Evolutionary conservation across 1,140 invertebrate species (phyloP).

Genomic region (Drosophila punjabiensis): DNA sequence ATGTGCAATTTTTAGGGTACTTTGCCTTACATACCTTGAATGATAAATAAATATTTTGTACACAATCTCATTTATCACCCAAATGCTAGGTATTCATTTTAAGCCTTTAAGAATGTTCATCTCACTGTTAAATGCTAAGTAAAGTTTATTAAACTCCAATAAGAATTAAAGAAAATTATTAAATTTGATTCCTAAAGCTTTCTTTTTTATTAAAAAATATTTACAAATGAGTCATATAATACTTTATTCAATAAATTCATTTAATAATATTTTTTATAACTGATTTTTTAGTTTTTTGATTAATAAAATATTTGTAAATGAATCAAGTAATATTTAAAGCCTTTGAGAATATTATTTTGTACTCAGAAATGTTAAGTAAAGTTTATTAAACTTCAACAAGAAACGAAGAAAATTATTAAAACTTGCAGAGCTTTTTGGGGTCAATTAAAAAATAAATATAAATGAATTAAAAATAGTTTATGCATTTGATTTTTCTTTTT

Average conservation of each 20-base stretch:
- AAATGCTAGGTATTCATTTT: not conserved
- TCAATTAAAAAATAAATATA: too few relatives aligned
- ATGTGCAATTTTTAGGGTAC: not conserved
- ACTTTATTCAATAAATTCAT: too few relatives aligned
- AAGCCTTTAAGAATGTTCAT: not conserved
- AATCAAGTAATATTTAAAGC: not conserved
- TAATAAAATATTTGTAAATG: not conserved
- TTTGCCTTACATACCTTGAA: not conserved
- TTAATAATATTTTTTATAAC: too few relatives aligned
- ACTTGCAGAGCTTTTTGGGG: too few relatives aligned
- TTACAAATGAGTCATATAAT: not conserved
- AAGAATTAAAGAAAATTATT: not conserved
- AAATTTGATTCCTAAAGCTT: not conserved
- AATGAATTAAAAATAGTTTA: too few relatives aligned
- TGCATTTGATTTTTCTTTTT: too few relatives aligned
- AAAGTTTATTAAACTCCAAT: conserved; percentile 1
- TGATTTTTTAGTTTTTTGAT: too few relatives aligned
- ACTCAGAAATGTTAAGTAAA: not conserved
- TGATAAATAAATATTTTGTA: not conserved
- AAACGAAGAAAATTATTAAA: not conserved
- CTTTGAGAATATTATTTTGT: too few relatives aligned
- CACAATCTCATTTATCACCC: conserved; percentile 7
- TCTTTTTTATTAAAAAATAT: not conserved
- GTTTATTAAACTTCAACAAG: not conserved
- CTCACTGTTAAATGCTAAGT: not conserved